Evolutionary conservation across 2,888 invertebrate genomes (phyloP), one percentile per base, ranked within the genome.

Genomic region (Sminthurinus aureus): DNA sequence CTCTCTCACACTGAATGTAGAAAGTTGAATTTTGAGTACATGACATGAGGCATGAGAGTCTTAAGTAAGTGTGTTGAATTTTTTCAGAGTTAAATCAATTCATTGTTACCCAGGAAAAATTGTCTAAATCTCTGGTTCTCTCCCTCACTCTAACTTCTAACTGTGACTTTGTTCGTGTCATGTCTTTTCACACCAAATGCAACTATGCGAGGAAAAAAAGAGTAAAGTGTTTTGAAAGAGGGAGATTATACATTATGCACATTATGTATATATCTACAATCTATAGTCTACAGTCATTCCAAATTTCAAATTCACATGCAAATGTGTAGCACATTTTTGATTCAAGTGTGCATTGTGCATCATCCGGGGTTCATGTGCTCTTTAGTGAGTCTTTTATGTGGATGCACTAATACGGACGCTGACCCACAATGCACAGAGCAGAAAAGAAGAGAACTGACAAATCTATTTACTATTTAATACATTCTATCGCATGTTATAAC

Each of bases 81-180:
- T 69, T n/a, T 20, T n/a, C 20, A 22, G n/a, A 22, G 22, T 71
- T 71, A 71, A 71, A 71, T 71, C 71, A 71, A 71, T 38, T 38
- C 38, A 38, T 71, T 71, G n/a, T 71, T 24, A 50, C 26, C 76
- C 76, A 76, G 58, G 76, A 52, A 50, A 76, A 76, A 76, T 76
- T 22, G 22, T 38, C 38, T 22, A 76, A 76, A 73, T 73, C 73
- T 73, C 38, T 38, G 38, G 38, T 38, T 38, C 38, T 38, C 38
- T 38, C 38, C 38, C 38, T 38, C 38, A 4, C 73, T 73, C 15
- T n/a, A n/a, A 75, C 51, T 76, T 76, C 76, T 76, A 76, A 76
- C 76, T 76, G 76, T 76, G 76, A 58, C 58, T 76, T 76, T 76
- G 24, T 52, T 76, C 58, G 26, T 51, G 76, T 76, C 58, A 58